Percentiles rank a stretch among this genome's conserved stretches.
Evolutionary conservation across 2,797 vertebrate species (phyloP).

Genomic region (Morus bassanus): DNA sequence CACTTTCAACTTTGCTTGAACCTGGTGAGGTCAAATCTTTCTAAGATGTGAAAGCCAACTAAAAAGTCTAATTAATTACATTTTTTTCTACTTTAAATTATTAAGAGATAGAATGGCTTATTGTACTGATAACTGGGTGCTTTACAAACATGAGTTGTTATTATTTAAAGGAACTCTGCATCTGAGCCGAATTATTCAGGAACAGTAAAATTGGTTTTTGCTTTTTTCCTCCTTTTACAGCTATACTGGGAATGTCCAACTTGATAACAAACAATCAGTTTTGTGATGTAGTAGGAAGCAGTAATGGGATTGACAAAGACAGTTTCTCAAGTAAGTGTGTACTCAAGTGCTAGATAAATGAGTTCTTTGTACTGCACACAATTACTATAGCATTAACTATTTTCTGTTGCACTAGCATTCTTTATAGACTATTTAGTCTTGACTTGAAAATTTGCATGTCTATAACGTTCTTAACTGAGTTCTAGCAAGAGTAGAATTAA

Average conservation of each 20-base stretch:
- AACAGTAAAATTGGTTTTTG: background rate
- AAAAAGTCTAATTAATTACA: background rate
- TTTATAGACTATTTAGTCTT: background rate
- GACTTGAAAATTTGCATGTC: background rate
- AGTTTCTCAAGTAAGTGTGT: conserved; percentile 82
- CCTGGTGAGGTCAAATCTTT: background rate
- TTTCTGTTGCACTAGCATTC: background rate
- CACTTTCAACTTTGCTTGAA: background rate
- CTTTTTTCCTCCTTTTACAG: conserved; percentile 68
- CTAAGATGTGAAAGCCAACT: background rate
- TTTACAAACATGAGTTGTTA: background rate
- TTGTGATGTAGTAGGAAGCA: conserved; percentile 77
- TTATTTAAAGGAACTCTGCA: background rate
- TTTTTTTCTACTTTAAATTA: background rate
- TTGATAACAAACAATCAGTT: conserved; percentile 88
- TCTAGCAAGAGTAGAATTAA: background rate
- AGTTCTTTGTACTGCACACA: background rate
- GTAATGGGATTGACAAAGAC: conserved; percentile 73
- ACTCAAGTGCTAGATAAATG: background rate
- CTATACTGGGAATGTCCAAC: conserved; percentile 96
- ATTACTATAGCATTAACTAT: background rate
- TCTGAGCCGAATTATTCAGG: background rate
- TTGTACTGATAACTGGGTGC: background rate
- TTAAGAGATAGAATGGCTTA: background rate
- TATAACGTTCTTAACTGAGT: background rate